Conservation (phyloP, 1,140 invertebrate species). For the Trachymyrmex septentrionalis region DNA sequence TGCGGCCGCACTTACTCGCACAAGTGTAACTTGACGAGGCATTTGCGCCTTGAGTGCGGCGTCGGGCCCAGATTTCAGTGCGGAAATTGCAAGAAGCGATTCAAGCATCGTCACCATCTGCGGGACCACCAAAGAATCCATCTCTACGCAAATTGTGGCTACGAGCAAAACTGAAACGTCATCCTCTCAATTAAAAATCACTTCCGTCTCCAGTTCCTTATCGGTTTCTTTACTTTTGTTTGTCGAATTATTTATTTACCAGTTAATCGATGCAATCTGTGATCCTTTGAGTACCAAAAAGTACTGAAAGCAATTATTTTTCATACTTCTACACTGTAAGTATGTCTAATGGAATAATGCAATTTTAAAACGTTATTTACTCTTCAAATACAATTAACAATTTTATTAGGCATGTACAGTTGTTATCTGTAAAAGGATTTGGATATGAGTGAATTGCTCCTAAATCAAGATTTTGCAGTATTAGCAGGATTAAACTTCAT, state of each 20-base stretch:
- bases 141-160: conserved; percentile 64
- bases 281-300: conserved; percentile 14
- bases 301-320: conserved; percentile 25
- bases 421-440: not conserved
- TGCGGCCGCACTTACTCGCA: conserved; percentile 84
- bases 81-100: conserved; percentile 84
- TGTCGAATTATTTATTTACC: conserved; percentile 30
- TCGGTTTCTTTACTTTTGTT: conserved; percentile 3
- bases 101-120: conserved; percentile 86
- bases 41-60: conserved; percentile 87
- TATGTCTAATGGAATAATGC: conserved; percentile 1
- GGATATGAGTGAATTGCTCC: not conserved
- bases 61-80: conserved; percentile 87
- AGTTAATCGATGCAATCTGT: not conserved
- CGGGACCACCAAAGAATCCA: conserved; percentile 81
- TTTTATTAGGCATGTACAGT: conserved; percentile 50
- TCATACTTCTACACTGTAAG: conserved; percentile 19
- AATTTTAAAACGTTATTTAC: conserved; percentile 36
- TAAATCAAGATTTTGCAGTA: not conserved
- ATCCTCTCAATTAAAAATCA: not conserved
- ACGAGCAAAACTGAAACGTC: conserved; percentile 64
- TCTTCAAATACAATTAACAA: conserved; percentile 25
- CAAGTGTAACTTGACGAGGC: conserved; percentile 84
- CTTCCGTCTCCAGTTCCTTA: not conserved
- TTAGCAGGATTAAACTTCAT: too few relatives aligned